Evolutionary conservation across 2,888 invertebrate genomes (phyloP), one percentile per base, ranked within the genome.

Genomic region (Eucriotettix oculatus): DNA sequence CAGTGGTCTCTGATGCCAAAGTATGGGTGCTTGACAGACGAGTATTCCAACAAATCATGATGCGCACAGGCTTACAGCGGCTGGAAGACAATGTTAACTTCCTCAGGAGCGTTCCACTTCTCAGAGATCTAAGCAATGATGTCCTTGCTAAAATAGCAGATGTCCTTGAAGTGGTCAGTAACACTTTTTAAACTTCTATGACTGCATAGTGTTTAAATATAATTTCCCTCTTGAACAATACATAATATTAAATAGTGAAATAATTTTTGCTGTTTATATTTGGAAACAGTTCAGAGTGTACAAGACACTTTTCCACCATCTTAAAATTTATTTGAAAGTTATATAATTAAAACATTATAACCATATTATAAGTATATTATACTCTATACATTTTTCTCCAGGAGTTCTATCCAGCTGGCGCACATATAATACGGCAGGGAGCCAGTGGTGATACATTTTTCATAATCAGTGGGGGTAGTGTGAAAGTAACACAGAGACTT

Each of bases 21-120:
- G 79, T 85, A 61, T 86, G 86, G 86, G 82, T 82, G 42, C 72
- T 86, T 68, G 85, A 86, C 68, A 71, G 85, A 58, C 74, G 79
- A 63, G 79, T 82, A 14, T 86, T 85, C 72, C 85, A 86, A 69
- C 78, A 80, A 64, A 84, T 85, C 42, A 86, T 86, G 85, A 82
- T 84, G 74, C 76, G 82, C 62, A 83, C 84, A 0, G 85, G 85
- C 10, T 72, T 84, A 62, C 82, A 84, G 68, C 73, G 83, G 63
- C 75, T 83, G 58, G 79, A 84, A 67, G 84, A 85, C 69, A 81
- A 84, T 66, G 78, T 85, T 62, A 77, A 78, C 64, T 85, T 85
- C 71, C 74, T 86, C 16, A 75, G 78, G 68, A 83, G 82, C 64
- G 83, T 84, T 57, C 81, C 82, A 43, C 72, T 84, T 56, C 71